phyloP scores from a whole-genome alignment of 2,113 vertebrate species.

The Hippocampus guttulatus region DNA sequence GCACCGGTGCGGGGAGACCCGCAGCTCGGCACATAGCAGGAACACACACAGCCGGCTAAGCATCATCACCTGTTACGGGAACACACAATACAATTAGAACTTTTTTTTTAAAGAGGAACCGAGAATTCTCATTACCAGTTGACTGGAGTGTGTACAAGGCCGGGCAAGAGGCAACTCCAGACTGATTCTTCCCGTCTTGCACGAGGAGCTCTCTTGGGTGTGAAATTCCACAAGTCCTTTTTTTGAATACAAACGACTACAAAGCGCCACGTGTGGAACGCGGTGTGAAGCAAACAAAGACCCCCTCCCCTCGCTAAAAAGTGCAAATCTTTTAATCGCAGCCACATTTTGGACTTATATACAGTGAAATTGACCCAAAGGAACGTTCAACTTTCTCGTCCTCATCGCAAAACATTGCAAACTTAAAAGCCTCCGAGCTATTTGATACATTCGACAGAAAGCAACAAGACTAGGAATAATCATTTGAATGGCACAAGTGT shows the following conservation, averaged over 20 bases:
- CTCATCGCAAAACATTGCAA: constrained; percentile 38
- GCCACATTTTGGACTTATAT: constrained; percentile 69
- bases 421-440: constrained; percentile 46
- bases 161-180: neutral
- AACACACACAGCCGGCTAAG: constrained; percentile 20
- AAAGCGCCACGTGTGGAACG: constrained; percentile 10
- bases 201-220: neutral
- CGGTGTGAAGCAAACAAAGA: constrained; percentile 8
- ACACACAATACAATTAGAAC: neutral
- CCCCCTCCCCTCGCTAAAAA: constrained; percentile 51
- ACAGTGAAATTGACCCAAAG: constrained; percentile 71
- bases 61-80: constrained; percentile 28
- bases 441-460: constrained; percentile 68
- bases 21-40: constrained; percentile 28
- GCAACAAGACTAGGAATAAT: constrained; percentile 25
- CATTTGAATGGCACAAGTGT: constrained; percentile 62
- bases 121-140: too few species aligned
- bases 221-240: constrained; percentile 11
- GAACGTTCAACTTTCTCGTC: constrained; percentile 47
- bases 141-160: neutral
- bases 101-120: neutral
- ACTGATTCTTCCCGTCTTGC: neutral
- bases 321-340: constrained; percentile 79
- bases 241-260: constrained; percentile 54
- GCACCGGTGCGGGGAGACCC: constrained; percentile 51